A percentile compares a stretch with the other conserved stretches of the same genome.
Evolutionary conservation across 2,888 invertebrate genomes (phyloP).

Genomic region (Antheraea yamamai): DNA sequence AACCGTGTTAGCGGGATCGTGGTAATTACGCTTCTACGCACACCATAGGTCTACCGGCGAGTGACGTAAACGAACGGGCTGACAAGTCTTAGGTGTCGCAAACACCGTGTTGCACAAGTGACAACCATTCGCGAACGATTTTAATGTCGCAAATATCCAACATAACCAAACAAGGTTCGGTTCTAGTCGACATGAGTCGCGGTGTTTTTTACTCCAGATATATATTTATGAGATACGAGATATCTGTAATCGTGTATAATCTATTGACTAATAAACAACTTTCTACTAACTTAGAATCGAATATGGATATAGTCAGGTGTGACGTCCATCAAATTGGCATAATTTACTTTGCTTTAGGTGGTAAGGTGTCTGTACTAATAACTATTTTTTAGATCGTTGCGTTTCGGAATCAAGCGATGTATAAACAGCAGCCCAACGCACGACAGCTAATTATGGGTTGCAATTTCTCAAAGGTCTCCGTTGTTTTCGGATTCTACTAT

Average conservation of each 20-base stretch:
- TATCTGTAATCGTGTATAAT: background rate
- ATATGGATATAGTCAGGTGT: background rate
- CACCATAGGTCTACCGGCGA: constrained; percentile 12
- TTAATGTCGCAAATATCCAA: constrained; percentile 20
- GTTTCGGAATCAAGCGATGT: no score
- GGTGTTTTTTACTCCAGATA: constrained; percentile 7
- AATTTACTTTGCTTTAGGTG: no score
- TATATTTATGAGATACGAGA: background rate
- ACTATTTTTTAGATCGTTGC: no score
- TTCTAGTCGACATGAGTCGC: background rate
- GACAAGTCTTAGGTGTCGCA: constrained; percentile 11
- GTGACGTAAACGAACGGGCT: constrained; percentile 16
- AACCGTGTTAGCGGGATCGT: constrained; percentile 34
- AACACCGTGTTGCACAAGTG: constrained; percentile 21
- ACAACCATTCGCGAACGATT: constrained; percentile 21
- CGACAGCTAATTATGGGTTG: no score
- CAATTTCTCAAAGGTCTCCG: no score
- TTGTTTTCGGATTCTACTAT: no score
- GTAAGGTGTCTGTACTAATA: no score
- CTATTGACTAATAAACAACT: background rate
- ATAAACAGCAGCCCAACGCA: no score
- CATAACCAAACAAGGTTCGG: constrained; percentile 17
- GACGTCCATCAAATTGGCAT: no score
- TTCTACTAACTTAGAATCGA: background rate
- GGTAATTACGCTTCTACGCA: constrained; percentile 33